These are phyloP conservation scores for Crioceris asparagi DNA, from an alignment of 2,888 invertebrate species.

Conservation along the genomic window DNA sequence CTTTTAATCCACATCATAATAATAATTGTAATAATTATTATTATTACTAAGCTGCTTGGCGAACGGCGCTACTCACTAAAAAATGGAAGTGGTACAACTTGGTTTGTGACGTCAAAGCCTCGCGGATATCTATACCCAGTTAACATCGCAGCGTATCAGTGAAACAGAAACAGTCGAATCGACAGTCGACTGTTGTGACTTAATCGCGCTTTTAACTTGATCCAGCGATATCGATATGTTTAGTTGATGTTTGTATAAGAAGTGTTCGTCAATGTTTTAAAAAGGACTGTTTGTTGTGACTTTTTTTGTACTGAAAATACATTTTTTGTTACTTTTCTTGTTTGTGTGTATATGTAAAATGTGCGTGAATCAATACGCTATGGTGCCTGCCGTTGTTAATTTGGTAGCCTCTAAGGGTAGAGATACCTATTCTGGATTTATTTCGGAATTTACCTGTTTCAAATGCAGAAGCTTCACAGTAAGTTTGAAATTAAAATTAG, in stretches of 20 bases:
- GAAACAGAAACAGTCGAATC: no score
- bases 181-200: no score
- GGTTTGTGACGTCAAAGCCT: constrained; percentile 23
- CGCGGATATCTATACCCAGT: constrained; percentile 22
- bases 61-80: no score
- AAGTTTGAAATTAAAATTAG: constrained; percentile 15
- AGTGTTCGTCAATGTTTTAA: no score
- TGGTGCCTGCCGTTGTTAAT: constrained; percentile 38
- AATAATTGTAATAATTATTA: no score
- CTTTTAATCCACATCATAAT: no score
- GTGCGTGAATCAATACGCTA: constrained; percentile 36
- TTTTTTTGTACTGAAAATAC: constrained; percentile 3
- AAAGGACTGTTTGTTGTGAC: no score
- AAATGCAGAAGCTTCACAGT: constrained; percentile 35
- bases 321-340: constrained; percentile 6
- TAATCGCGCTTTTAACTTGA: no score
- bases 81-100: no score
- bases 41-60: no score
- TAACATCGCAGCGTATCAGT: neutral
- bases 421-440: constrained; percentile 36
- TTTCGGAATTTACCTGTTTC: constrained; percentile 35
- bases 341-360: constrained; percentile 23
- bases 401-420: constrained; percentile 36
- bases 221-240: no score
- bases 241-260: no score